Evolutionary conservation across 2,797 vertebrate genomes (phyloP), one percentile per base, ranked within the genome.

Genomic region (Philypnodon macrostomus): DNA sequence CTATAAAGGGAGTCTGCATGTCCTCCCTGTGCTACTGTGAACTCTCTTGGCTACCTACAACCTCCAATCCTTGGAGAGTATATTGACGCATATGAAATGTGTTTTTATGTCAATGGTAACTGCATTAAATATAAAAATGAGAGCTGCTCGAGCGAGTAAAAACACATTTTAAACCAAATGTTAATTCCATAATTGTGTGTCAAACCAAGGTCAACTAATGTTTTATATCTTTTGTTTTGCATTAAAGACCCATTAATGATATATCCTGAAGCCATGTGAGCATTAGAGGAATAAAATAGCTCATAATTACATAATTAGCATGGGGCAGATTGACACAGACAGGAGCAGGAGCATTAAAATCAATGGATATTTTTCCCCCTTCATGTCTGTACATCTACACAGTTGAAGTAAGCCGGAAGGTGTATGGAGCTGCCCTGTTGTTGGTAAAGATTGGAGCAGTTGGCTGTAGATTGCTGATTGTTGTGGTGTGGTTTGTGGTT

Each of bases 271-370:
- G 41, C 41, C 12, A 5, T 8, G 31, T 15, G 11, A n/a, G 26
- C 39, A 29, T 27, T 16, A 27, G 5, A 16, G 24, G 39, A 11
- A 31, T 44, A 44, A 44, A 44, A 18, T 53, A 58, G 34, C 47
- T 53, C 26, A 30, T 44, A 18, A 44, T 30, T 18, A 44, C 26
- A 23, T 24, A 24, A 38, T 30, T 56, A 36, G 46, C 27, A 23
- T 17, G 16, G 18, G 17, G 23, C 14, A 41, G 31, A 44, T n/a
- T 26, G 51, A 13, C 32, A 19, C 38, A 29, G 32, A 13, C 39
- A 26, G 51, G 40, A 17, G 26, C 27, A 10, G 18, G 30, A 6
- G 30, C 27, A 10, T 31, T 18, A 46, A 46, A 46, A 32, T 17
- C 31, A 44, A 26, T 32, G 17, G 12, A 13, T 46, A 32, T 46